Conservation (phyloP, 2,888 invertebrate species). For the Yponomeuta evonymella region DNA sequence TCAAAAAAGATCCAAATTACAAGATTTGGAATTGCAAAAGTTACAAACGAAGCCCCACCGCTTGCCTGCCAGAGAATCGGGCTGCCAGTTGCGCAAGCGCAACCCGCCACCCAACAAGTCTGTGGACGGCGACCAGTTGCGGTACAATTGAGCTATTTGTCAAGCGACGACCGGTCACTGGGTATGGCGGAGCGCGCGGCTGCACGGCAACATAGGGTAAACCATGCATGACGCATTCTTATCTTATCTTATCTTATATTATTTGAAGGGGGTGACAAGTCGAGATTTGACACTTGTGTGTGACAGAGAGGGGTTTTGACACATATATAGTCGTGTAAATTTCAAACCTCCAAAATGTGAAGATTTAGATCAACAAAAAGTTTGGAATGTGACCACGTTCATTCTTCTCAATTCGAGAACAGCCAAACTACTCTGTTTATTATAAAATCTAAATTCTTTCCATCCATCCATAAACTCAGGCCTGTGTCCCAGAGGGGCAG, state of each 20-base stretch:
- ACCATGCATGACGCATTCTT: not conserved
- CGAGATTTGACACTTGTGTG: not conserved
- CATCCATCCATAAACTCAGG: too few relatives aligned
- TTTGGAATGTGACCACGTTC: too few relatives aligned
- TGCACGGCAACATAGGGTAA: not conserved
- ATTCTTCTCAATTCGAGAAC: too few relatives aligned
- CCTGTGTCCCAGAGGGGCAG: too few relatives aligned
- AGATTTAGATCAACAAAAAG: too few relatives aligned
- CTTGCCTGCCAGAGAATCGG: not conserved
- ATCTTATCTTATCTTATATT: too few relatives aligned
- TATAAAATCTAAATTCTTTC: too few relatives aligned
- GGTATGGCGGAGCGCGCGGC: not conserved
- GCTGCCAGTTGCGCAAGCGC: conserved; percentile 55
- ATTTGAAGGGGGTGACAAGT: not conserved
- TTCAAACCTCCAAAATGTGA: too few relatives aligned
- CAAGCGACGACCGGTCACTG: conserved; percentile 60
- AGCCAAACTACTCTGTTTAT: too few relatives aligned
- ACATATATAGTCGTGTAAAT: too few relatives aligned
- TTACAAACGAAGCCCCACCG: not conserved
- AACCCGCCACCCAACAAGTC: conserved; percentile 62
- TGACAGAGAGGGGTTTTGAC: too few relatives aligned
- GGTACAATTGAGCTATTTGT: conserved; percentile 74
- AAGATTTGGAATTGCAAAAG: not conserved
- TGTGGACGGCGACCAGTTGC: conserved; percentile 34
- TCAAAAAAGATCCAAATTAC: not conserved